Base-by-base conservation (phyloP, 2,113 vertebrate species). In the Indicator maculatus region DNA sequence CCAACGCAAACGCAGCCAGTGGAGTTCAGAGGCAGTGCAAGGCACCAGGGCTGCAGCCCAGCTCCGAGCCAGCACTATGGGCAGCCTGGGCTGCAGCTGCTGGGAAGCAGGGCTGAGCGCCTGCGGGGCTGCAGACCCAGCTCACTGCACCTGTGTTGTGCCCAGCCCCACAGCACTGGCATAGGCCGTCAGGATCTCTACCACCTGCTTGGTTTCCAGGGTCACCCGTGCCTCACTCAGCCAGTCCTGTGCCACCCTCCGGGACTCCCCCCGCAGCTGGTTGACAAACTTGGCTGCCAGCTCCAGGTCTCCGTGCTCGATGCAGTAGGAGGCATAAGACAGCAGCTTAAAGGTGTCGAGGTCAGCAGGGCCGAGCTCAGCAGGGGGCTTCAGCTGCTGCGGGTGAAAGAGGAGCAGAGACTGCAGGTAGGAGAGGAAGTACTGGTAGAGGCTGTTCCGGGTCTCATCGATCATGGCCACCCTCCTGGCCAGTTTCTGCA, bases 341-440 rank as follows among this genome's bases (percentile, higher is more conserved):
- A 99, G 97, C 58, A 99, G 97, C 63, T 98, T 99, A 97, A 99
- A 99, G 0, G 99, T 98, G 94, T 99, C 98, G 9, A 99, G 97
- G 96, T 99, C 98, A 2, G 98, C 98, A 0, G 97, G 86, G 71
- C 91, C 90, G 66, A 99, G 97, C 97, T 99, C 98, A 0, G 97
- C 41, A 0, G 99, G 99, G 0, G 99, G 99, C 61, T 98, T 98
- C 88, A 98, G 89, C 89, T 99, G 98, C 39, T 97, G 96, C 2
- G 97, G 97, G 38, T 99, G 98, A 70, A 99, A 98, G 16, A 99
- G 59, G 9, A 99, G 98, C 14, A 98, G 96, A 1, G 99, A 99
- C 95, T 99, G 99, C 83, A 99, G 63, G 94, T 99, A 99, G 8
- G 99, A 99, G 52, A 99, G 97, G 96, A 99, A 99, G 94, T 99